These are phyloP conservation scores for Noturus placidus DNA, from an alignment of 2,113 vertebrate genomes.

Conservation along the genomic window DNA sequence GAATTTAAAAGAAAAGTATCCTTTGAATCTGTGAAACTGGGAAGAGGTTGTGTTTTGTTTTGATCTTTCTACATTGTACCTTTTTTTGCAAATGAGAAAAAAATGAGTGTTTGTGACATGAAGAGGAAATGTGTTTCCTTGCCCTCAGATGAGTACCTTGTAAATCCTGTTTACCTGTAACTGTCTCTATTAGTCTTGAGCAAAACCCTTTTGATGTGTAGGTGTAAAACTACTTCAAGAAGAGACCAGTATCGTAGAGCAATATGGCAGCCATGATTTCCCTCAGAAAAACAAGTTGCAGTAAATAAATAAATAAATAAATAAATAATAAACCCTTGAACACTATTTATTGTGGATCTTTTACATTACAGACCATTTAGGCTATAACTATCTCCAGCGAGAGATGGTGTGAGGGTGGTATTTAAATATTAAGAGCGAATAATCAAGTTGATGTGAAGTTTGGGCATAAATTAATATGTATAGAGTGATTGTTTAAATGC, in stretches of 20 bases:
- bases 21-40: neutral
- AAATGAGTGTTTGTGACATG: neutral
- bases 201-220: slow-evolving; percentile 8
- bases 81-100: neutral
- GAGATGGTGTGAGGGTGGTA: neutral
- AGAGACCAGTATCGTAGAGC: neutral
- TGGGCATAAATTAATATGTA: neutral
- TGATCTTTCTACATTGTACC: neutral
- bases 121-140: neutral
- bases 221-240: slow-evolving; percentile 20
- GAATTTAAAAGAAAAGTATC: neutral
- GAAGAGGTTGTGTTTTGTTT: neutral
- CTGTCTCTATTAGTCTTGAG: neutral
- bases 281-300: neutral
- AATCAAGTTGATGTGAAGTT: neutral
- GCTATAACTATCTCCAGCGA: neutral
- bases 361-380: neutral
- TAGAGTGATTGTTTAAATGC: slow-evolving; percentile 8
- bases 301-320: too few species aligned
- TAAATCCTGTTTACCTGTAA: slow-evolving; percentile 36
- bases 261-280: neutral
- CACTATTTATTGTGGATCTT: neutral
- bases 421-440: neutral
- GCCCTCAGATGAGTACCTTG: slow-evolving; percentile 10
- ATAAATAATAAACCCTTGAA: slow-evolving; percentile 1